Evolutionary conservation across 2,113 vertebrate species (phyloP), one percentile per base, ranked within the genome.

Genomic region (Scopus umbretta): DNA sequence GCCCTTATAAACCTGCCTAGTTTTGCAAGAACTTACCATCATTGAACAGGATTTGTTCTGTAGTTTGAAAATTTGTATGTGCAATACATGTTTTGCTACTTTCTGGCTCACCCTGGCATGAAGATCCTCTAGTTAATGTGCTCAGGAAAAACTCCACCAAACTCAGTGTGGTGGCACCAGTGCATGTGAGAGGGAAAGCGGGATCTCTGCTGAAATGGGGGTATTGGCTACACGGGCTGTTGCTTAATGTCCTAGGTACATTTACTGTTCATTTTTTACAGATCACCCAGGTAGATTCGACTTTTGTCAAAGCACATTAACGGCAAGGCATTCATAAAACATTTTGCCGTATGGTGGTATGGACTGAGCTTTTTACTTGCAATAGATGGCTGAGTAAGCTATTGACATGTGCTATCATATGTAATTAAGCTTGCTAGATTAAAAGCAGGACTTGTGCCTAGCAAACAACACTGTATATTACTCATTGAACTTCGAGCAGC

Each of bases 401-500:
- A 97, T 87, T 23, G 34, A 94, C 92, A 84, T 95, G 95, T 92
- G 95, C 90, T 97, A 95, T 79, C 93, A 47, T 80, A 95, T 62
- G 86, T 68, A 86, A 80, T 89, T 70, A 92, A 93, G 87, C 96
- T 97, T 83, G 88, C 94, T 91, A 88, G 72, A 92, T 72, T 71
- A 91, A 95, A 97, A 97, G 95, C 96, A 90, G 92, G 86, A 88
- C 38, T 94, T 97, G 96, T 90, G 95, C 83, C 91, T 92, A 86
- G 76, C 93, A 97, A 97, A 97, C 94, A 96, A 90, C 9, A 61
- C 61, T 94, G 95, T 94, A 85, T 80, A 93, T 94, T 97, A 97
- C 70, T 92, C 75, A 91, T 85, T 84, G 92, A 97, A 96, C 93
- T 97, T 96, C 0, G 56, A 97, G 97, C 95, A 96, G 95, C 94